Base-by-base conservation (phyloP, 2,113 vertebrate genomes). In the Cebidichthys violaceus region DNA sequence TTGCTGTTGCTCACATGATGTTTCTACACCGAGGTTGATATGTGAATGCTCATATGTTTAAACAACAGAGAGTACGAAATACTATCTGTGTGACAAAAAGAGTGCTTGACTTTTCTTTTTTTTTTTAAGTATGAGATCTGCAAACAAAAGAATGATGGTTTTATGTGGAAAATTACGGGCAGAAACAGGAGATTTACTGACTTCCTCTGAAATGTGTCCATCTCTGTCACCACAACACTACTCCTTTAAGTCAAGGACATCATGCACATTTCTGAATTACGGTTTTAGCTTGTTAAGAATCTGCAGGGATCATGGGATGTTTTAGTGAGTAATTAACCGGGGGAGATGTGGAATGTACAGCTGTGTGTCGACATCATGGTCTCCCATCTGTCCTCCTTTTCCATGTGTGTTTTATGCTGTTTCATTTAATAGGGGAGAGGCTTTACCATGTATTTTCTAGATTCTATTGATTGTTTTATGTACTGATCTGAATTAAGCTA, bases 341-440 rank as follows among this genome's bases (percentile, higher is more conserved):
- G 22, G 22, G 39, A 62, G 52, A 75, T 84, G 75, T 83, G 83
- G 81, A 88, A 86, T 91, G 81, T 69, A 11, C 85, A 91, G 80
- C 84, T 89, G 82, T 79, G 75, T 77, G 54, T 75, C 54, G 2
- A 68, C 59, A 64, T 65, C 71, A 77, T 39, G 27, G 75, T 60
- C 52, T 60, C 31, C 35, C 50, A 78, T 85, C 43, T 80, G 75
- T 79, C 73, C 61, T 31, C 33, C 18, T 41, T n/a, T 71, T 65
- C 66, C 62, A 4, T 33, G 62, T 57, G 57, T 72, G 54, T 83
- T 47, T 69, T 62, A 69, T 62, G 52, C 65, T 41, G 13, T 60
- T 72, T 61, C 1, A 54, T 72, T 55, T 62, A 10, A 74, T 15
- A 13, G 59, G 4, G 6, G 9, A 67, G 71, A 47, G 13, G 37